phyloP scores from a whole-genome alignment of 2,888 invertebrate species.

The Rapana venosa region DNA sequence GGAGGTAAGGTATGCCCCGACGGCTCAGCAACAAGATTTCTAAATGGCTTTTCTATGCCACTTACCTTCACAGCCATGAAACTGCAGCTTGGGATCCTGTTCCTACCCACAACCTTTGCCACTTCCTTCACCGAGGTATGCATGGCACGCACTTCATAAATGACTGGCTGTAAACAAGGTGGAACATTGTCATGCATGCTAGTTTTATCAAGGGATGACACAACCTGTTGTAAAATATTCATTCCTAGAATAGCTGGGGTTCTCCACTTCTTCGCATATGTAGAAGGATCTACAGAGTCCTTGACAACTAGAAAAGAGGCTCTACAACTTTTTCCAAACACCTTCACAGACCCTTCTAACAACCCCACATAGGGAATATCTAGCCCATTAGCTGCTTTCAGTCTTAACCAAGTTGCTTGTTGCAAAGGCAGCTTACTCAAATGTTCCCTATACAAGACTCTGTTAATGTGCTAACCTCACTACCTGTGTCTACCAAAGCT shows the following conservation, averaged over 20 bases:
- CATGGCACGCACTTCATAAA: neutral
- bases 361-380: neutral
- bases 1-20: neutral
- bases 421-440: neutral
- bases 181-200: neutral
- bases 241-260: neutral
- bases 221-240: neutral
- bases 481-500: neutral
- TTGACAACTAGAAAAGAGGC: neutral
- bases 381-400: slow-evolving; percentile 3
- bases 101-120: neutral
- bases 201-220: neutral
- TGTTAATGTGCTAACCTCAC: neutral
- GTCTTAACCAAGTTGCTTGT: neutral
- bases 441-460: neutral
- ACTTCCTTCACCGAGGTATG: neutral
- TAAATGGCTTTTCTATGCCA: neutral
- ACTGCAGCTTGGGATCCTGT: neutral
- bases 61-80: neutral
- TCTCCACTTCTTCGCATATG: neutral
- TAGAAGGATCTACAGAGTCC: neutral
- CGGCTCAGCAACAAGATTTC: neutral
- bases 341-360: neutral
- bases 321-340: neutral
- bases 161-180: neutral